Evolutionary conservation across 1,140 invertebrate genomes (phyloP).

Genomic region (Limonius californicus): DNA sequence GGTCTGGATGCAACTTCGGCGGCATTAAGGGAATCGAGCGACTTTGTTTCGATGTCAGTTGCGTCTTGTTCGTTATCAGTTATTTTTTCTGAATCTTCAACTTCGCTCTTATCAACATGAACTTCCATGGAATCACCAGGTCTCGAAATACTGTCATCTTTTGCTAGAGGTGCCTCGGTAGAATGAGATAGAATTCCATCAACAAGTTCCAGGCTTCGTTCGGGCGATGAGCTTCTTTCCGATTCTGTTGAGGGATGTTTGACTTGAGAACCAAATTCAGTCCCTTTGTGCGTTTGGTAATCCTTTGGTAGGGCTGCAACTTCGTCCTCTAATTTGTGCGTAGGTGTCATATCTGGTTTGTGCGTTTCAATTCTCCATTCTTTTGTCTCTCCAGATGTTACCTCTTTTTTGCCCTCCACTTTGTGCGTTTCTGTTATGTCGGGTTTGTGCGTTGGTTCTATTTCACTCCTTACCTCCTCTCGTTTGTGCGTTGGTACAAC

Average conservation of each 20-base stretch:
- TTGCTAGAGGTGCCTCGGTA: slow-evolving; percentile 29
- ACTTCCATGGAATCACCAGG: slow-evolving; percentile 50
- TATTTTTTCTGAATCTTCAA: slow-evolving; percentile 50
- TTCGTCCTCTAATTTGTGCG: slow-evolving; percentile 31
- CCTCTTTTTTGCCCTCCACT: neutral
- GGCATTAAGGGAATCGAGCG: slow-evolving; percentile 28
- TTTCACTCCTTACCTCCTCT: neutral
- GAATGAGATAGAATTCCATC: slow-evolving; percentile 22
- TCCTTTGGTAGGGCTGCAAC: neutral
- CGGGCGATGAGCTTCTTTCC: slow-evolving; percentile 33
- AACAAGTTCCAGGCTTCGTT: slow-evolving; percentile 24
- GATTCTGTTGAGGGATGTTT: slow-evolving; percentile 31
- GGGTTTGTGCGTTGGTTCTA: too few relatives aligned
- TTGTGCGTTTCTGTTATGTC: neutral
- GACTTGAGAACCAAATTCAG: slow-evolving; percentile 15
- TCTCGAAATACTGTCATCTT: slow-evolving; percentile 44
- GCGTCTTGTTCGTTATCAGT: slow-evolving; percentile 45
- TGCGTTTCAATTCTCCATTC: too few relatives aligned
- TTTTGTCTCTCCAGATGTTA: neutral
- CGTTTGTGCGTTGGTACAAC: slow-evolving; percentile 18
- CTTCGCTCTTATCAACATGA: slow-evolving; percentile 53
- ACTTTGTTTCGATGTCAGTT: slow-evolving; percentile 41
- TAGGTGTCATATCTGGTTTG: slow-evolving; percentile 2
- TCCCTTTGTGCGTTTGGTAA: slow-evolving; percentile 19
- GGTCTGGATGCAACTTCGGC: slow-evolving; percentile 32